These are phyloP conservation scores for Dicycla oo DNA, from an alignment of 2,888 invertebrate species.

Conservation along the genomic window DNA sequence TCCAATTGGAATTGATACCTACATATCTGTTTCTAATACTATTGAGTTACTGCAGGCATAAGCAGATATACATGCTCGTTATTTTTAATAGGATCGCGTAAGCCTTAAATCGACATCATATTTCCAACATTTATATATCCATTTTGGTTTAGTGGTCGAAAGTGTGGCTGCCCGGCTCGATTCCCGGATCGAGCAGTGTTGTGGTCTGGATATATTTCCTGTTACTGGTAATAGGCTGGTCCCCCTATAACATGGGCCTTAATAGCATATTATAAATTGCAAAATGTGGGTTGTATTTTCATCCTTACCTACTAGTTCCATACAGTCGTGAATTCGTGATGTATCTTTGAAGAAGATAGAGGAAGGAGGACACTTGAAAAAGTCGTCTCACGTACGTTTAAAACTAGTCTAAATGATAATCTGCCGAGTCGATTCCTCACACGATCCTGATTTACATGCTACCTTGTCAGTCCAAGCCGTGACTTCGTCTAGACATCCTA, in stretches of 20 bases:
- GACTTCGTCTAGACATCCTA: conserved; percentile 62
- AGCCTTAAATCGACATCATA: conserved; percentile 13
- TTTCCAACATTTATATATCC: neutral
- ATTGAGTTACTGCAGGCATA: conserved; percentile 13
- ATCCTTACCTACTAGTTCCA: neutral
- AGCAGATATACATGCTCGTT: conserved; percentile 23
- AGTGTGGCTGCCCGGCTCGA: too few species aligned
- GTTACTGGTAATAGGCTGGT: neutral
- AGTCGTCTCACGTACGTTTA: conserved; percentile 44
- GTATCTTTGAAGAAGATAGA: conserved; percentile 4
- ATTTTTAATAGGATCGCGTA: conserved; percentile 31
- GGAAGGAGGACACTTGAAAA: conserved; percentile 11
- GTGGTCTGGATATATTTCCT: neutral
- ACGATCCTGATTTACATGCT: conserved; percentile 60
- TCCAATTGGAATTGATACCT: conserved; percentile 2
- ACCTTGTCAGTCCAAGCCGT: conserved; percentile 36
- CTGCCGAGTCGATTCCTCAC: conserved; percentile 43
- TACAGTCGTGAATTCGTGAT: neutral
- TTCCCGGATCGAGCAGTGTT: neutral
- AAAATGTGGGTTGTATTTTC: neutral
- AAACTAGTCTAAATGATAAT: conserved; percentile 62
- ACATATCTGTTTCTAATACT: conserved; percentile 8
- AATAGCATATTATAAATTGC: neutral
- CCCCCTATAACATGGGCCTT: neutral
- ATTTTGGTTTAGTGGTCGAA: neutral